Percentiles rank a stretch among this genome's conserved stretches.
phyloP scores from a whole-genome alignment of 2,888 invertebrate species.

The Camponotus fellah region DNA sequence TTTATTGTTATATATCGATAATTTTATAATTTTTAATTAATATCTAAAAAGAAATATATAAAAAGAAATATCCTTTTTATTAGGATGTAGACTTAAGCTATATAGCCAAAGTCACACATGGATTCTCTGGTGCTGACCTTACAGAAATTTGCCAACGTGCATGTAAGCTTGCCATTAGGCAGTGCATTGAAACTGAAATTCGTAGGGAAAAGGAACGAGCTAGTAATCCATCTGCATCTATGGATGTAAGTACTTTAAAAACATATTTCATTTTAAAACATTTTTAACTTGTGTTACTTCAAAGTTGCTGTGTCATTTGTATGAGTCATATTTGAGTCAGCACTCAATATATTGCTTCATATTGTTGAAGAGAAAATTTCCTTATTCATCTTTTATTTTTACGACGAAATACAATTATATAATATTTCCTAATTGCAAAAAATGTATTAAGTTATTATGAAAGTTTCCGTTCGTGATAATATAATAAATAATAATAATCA shows the following conservation, averaged over 20 bases:
- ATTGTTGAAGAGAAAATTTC: neutral
- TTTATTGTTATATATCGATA: neutral
- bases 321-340: slow-evolving; percentile 29
- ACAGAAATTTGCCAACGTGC: slow-evolving; percentile 99
- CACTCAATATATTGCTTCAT: slow-evolving; percentile 1
- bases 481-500: slow-evolving; percentile 13
- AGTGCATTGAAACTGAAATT: slow-evolving; percentile 98
- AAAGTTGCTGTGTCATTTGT: slow-evolving; percentile 6
- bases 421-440: neutral
- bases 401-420: slow-evolving; percentile 10
- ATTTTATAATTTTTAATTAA: slow-evolving; percentile 18
- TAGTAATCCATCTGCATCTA: slow-evolving; percentile 91
- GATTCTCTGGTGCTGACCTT: slow-evolving; percentile 99
- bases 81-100: slow-evolving; percentile 96
- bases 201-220: slow-evolving; percentile 95
- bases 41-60: slow-evolving; percentile 10
- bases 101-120: slow-evolving; percentile 96
- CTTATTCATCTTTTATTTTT: slow-evolving; percentile 12
- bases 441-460: no score
- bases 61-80: slow-evolving; percentile 48
- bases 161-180: slow-evolving; percentile 99
- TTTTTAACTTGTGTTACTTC: neutral
- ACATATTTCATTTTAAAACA: neutral
- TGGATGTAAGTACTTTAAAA: slow-evolving; percentile 91
- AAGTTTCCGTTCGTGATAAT: neutral